These are phyloP conservation scores for Desoria tigrina DNA, from an alignment of 2,888 invertebrate genomes.

Conservation along the genomic window DNA sequence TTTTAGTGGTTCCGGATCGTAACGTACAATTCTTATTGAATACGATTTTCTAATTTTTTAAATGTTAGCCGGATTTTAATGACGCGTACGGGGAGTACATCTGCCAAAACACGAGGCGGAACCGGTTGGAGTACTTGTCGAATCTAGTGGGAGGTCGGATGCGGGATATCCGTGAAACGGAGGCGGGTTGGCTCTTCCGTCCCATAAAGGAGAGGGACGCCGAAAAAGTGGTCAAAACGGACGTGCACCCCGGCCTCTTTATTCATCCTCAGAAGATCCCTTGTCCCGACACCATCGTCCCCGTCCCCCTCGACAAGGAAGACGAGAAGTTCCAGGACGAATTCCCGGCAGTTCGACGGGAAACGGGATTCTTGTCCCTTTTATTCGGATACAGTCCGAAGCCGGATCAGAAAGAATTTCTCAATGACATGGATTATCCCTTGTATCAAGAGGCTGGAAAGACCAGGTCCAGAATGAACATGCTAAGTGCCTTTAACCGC, in stretches of 20 bases:
- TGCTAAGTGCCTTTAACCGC: neutral
- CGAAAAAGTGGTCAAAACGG: constrained; percentile 25
- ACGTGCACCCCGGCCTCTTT: constrained; percentile 23
- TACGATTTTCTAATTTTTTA: too few species aligned
- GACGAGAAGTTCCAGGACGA: constrained; percentile 42
- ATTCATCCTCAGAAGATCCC: constrained; percentile 24
- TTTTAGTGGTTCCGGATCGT: neutral
- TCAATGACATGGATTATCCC: constrained; percentile 40
- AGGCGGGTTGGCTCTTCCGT: constrained; percentile 33
- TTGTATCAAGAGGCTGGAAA: constrained; percentile 16
- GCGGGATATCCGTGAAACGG: constrained; percentile 41
- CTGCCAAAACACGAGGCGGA: constrained; percentile 35
- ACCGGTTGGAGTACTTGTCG: constrained; percentile 38
- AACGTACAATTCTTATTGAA: too few species aligned
- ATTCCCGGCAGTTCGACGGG: constrained; percentile 37
- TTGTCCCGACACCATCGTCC: constrained; percentile 18
- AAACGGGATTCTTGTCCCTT: constrained; percentile 35
- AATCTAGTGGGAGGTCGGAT: constrained; percentile 40
- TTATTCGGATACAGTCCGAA: constrained; percentile 45
- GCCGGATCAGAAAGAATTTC: constrained; percentile 7
- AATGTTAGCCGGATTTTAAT: constrained; percentile 47
- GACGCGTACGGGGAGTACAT: constrained; percentile 47
- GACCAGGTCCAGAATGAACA: neutral
- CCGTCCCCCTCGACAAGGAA: neutral
- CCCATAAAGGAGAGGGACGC: constrained; percentile 25